Percentiles rank a stretch among this genome's conserved stretches.
These are phyloP conservation scores for Paramormyrops hopkinsi DNA, from an alignment of 2,797 vertebrate species.

Conservation along the genomic window DNA sequence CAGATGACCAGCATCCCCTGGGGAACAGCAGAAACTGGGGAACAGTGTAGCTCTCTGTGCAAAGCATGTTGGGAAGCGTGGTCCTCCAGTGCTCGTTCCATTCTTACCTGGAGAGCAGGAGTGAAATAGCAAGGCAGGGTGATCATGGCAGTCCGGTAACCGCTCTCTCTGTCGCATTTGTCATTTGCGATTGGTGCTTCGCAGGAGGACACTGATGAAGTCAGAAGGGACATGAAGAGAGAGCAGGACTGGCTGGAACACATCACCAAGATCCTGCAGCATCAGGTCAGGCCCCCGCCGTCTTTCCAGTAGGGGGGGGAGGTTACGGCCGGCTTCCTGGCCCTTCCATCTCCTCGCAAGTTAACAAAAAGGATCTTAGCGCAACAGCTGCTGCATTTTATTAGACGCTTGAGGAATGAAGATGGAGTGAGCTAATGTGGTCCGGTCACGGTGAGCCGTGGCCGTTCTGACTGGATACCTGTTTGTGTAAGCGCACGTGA, in stretches of 20 bases:
- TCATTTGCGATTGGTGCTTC: background rate
- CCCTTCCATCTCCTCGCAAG: background rate
- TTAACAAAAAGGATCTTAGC: background rate
- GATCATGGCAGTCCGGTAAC: background rate
- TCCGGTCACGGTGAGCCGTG: background rate
- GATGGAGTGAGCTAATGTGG: background rate
- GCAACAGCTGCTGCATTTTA: background rate
- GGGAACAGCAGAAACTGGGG: background rate
- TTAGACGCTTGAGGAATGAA: background rate
- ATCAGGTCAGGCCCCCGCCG: slow-evolving; percentile 67
- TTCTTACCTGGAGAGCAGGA: background rate
- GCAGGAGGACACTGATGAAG: slow-evolving; percentile 64
- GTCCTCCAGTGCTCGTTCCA: background rate
- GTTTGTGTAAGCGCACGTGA: background rate
- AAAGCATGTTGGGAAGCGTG: background rate
- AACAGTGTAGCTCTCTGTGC: background rate
- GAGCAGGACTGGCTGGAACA: slow-evolving; percentile 75
- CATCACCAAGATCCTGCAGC: slow-evolving; percentile 73
- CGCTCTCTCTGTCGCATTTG: background rate
- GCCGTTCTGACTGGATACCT: background rate
- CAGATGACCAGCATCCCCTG: background rate
- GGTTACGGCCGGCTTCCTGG: background rate
- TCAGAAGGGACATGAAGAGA: slow-evolving; percentile 50
- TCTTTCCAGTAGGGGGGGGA: slow-evolving; percentile 9
- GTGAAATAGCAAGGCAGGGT: background rate